Conservation (phyloP, 1,140 invertebrate genomes). For the Cotesia chilonis region DNA sequence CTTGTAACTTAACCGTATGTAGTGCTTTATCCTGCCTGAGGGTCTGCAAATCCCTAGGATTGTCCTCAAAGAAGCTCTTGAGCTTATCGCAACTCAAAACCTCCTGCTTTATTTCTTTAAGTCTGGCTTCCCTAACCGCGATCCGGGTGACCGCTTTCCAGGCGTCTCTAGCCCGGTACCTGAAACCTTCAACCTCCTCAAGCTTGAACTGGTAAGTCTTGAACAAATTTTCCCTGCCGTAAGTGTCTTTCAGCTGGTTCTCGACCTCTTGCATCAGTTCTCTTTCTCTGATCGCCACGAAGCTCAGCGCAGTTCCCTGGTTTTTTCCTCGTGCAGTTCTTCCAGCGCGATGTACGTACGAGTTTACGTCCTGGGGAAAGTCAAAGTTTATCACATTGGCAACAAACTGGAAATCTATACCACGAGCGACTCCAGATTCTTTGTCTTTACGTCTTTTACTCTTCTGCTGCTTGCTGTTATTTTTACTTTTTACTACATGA, state of each 20-base stretch:
- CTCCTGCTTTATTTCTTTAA: constrained; percentile 96
- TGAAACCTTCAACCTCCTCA: constrained; percentile 94
- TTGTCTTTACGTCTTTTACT: constrained; percentile 83
- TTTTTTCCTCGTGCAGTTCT: constrained; percentile 93
- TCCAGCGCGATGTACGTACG: constrained; percentile 95
- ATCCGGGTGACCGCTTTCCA: constrained; percentile 92
- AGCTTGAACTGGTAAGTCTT: constrained; percentile 94
- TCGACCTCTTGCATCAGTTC: constrained; percentile 81
- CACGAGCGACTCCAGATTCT: constrained; percentile 93
- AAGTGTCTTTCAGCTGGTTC: constrained; percentile 72
- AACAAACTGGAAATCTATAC: constrained; percentile 98
- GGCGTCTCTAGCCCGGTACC: constrained; percentile 93
- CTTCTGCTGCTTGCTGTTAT: constrained; percentile 55
- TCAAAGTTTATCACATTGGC: constrained; percentile 99
- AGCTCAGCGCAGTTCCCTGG: constrained; percentile 93
- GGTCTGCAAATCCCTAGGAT: constrained; percentile 89
- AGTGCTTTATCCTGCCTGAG: constrained; percentile 91
- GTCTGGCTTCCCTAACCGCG: constrained; percentile 89
- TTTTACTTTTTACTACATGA: constrained; percentile 53
- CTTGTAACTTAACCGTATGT: constrained; percentile 85
- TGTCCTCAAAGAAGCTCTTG: constrained; percentile 94
- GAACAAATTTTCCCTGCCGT: constrained; percentile 67
- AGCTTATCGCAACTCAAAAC: constrained; percentile 92
- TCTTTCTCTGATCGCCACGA: constrained; percentile 86
- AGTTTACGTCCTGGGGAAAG: constrained; percentile 86